phyloP scores from a whole-genome alignment of 2,113 vertebrate genomes.

The Sphyrna mokarran region DNA sequence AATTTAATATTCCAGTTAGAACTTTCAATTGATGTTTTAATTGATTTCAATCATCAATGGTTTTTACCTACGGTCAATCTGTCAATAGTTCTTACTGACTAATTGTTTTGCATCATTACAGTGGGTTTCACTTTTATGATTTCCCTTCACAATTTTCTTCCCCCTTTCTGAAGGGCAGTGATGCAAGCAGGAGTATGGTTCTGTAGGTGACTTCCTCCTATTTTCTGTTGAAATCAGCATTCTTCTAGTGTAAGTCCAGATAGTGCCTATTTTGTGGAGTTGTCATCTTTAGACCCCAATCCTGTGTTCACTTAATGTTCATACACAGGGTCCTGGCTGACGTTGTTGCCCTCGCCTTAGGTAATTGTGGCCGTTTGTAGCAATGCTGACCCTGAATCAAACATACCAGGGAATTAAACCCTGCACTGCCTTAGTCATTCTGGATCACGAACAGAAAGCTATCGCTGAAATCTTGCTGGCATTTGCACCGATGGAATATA shows the following conservation, averaged over 20 bases:
- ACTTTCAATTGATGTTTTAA: constrained; percentile 39
- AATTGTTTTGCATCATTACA: background rate
- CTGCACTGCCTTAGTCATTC: background rate
- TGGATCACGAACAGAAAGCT: background rate
- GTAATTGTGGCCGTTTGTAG: background rate
- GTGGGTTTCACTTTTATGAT: constrained; percentile 7
- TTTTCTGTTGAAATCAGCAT: background rate
- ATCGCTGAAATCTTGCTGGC: background rate
- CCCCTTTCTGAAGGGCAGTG: background rate
- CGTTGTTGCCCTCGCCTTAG: background rate
- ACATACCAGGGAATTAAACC: background rate
- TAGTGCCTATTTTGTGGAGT: background rate
- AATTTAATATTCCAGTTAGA: constrained; percentile 47
- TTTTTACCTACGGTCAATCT: background rate
- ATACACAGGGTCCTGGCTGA: background rate
- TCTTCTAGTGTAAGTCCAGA: background rate
- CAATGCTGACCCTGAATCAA: background rate
- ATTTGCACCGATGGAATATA: no score
- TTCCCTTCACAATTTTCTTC: background rate
- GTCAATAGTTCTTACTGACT: constrained; percentile 15
- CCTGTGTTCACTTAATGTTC: background rate
- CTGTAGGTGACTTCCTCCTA: background rate
- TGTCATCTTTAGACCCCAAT: background rate
- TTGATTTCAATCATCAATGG: constrained; percentile 22
- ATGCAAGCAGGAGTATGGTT: background rate